phyloP scores from a whole-genome alignment of 2,113 vertebrate genomes.

The Podiceps cristatus region DNA sequence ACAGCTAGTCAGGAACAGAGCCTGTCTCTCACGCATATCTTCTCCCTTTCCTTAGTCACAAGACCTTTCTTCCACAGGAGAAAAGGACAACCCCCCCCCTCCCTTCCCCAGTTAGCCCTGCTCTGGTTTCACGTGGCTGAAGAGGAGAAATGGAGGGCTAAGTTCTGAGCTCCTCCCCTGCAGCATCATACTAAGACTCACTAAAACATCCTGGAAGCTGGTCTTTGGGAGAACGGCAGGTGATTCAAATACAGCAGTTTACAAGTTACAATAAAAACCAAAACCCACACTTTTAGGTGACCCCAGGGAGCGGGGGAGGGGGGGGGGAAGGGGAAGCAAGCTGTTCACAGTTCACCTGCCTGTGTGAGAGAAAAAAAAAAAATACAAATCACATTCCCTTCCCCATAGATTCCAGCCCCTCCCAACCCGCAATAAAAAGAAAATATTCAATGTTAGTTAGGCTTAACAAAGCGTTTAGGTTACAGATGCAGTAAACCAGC shows the following conservation, averaged over 20 bases:
- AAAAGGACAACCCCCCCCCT: not conserved
- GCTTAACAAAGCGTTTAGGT: conserved; percentile 63
- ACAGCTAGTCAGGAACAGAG: conserved; percentile 2
- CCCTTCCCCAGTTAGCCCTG: not conserved
- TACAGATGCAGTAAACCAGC: conserved; percentile 63
- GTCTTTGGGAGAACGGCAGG: conserved; percentile 30
- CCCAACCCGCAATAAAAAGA: conserved; percentile 59
- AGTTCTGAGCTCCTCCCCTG: not conserved
- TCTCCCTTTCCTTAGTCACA: not conserved
- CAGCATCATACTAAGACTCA: not conserved
- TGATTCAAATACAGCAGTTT: conserved; percentile 79
- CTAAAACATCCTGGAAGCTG: not conserved
- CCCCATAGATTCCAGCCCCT: conserved; percentile 6
- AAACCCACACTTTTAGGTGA: conserved; percentile 46
- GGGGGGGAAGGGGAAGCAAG: not conserved
- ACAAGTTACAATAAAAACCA: conserved; percentile 65
- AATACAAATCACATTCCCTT: conserved; percentile 18
- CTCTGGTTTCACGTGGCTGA: not conserved
- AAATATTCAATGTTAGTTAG: conserved; percentile 59
- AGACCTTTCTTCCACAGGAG: not conserved
- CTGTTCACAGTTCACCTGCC: conserved; percentile 65
- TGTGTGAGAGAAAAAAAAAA: conserved; percentile 29
- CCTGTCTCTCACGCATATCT: not conserved
- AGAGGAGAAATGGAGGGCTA: not conserved
- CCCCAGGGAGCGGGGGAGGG: not conserved